Percentiles rank a stretch among this genome's conserved stretches.
Evolutionary conservation across 1,140 invertebrate genomes (phyloP).

Genomic region (Cydia amplana): DNA sequence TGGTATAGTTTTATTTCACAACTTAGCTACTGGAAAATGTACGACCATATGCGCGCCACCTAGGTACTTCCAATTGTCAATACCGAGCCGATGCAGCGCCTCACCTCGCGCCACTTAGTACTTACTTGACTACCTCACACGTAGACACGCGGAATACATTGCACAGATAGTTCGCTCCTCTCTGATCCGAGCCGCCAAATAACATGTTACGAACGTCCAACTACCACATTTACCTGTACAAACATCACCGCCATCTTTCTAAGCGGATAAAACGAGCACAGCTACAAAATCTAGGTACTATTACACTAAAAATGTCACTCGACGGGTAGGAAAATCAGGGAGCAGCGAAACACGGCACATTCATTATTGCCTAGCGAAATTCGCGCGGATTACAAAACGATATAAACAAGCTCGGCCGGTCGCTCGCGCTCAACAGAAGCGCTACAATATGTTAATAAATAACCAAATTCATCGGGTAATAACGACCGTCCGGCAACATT

Average conservation of each 20-base stretch:
- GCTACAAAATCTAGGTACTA: slow-evolving; percentile 18
- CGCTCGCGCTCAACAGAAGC: slow-evolving; percentile 7
- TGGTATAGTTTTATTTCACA: too few species aligned
- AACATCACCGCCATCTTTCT: not conserved
- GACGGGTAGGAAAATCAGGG: not conserved
- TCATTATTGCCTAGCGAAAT: slow-evolving; percentile 9
- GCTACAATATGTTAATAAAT: not conserved
- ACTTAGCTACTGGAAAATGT: too few species aligned
- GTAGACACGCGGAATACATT: not conserved
- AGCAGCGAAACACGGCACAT: slow-evolving; percentile 9
- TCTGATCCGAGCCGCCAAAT: not conserved
- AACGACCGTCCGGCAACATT: slow-evolving; percentile 6
- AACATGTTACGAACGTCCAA: not conserved
- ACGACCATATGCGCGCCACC: not conserved
- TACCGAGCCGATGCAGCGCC: not conserved
- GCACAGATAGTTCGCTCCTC: slow-evolving; percentile 12
- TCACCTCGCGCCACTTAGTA: not conserved
- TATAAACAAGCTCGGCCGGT: not conserved
- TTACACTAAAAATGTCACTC: not conserved
- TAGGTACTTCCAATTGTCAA: not conserved
- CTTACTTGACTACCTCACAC: not conserved
- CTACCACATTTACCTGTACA: slow-evolving; percentile 22
- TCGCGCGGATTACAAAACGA: not conserved
- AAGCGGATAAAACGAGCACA: slow-evolving; percentile 22
- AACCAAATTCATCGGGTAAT: not conserved